Conservation (phyloP, 1,140 invertebrate species). For the Drosophila busckii region DNA sequence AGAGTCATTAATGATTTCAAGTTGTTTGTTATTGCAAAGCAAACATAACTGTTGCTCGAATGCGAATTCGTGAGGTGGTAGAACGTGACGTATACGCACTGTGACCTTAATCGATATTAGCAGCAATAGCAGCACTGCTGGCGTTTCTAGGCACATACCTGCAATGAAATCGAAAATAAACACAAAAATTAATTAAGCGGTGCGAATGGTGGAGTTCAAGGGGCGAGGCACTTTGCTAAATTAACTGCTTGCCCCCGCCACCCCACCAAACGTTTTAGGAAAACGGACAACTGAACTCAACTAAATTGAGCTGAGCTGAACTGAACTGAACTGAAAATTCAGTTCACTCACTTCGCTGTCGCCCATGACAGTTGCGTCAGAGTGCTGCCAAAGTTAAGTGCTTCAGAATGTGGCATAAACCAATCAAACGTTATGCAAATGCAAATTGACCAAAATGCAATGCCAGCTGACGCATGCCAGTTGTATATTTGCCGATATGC, state of each 20-base stretch:
- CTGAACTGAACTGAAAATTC: too few relatives aligned
- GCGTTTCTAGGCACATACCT: slow-evolving; percentile 37
- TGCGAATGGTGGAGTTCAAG: neutral
- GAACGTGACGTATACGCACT: slow-evolving; percentile 31
- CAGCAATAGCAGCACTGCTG: slow-evolving; percentile 28
- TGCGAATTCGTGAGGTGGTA: too few relatives aligned
- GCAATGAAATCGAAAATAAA: slow-evolving; percentile 41
- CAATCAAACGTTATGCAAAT: slow-evolving; percentile 69
- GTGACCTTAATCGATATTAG: slow-evolving; percentile 61
- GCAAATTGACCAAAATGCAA: slow-evolving; percentile 67
- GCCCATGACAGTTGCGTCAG: slow-evolving; percentile 57
- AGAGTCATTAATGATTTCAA: too few relatives aligned
- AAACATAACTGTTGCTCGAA: too few relatives aligned
- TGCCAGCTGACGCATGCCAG: slow-evolving; percentile 22
- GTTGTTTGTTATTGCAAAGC: too few relatives aligned
- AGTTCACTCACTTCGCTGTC: slow-evolving; percentile 18
- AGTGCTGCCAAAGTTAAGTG: slow-evolving; percentile 19
- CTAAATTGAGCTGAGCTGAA: neutral
- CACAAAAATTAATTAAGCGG: slow-evolving; percentile 43
- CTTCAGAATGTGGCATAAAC: slow-evolving; percentile 20
- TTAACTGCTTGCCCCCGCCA: slow-evolving; percentile 53
- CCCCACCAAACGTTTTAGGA: slow-evolving; percentile 15
- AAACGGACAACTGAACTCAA: slow-evolving; percentile 19
- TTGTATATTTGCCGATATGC: slow-evolving; percentile 39
- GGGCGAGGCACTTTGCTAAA: slow-evolving; percentile 57